Evolutionary conservation across 2,888 invertebrate genomes (phyloP), one percentile per base, ranked within the genome.

Genomic region (Strigamia transsilvanica): DNA sequence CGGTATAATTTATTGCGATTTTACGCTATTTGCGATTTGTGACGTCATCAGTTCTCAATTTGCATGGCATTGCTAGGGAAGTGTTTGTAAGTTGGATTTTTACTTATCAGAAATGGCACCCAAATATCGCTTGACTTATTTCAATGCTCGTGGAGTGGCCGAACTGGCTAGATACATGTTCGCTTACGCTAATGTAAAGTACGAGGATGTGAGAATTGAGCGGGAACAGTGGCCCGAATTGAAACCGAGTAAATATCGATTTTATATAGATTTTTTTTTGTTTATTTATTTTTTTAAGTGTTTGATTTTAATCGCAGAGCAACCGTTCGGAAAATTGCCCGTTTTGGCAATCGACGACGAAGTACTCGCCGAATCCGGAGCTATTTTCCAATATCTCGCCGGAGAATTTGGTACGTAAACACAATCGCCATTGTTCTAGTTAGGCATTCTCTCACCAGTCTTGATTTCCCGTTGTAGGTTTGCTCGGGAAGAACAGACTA

Each of bases 281-380:
- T 56, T 56, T n/a, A 15, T 82, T 18, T 21, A 21, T 82, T 80
- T 42, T 42, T 13, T 13, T 42, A 42, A 42, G 1, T 42, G 10
- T 42, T 42, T 10, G 5, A 42, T 61, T 21, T 66, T 23, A 21
- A 23, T 66, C 9, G 5, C 86, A 91, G 91, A 87, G 81, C 90
- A 89, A 87, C 91, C 91, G 12, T 91, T 90, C 84, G 91, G 91
- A 80, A 90, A 90, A 88, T 87, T 91, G 77, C 91, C 91, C 1
- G 90, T 91, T 32, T 86, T 91, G 85, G 91, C 91, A 86, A 89
- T 91, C 82, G 90, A 91, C 85, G 91, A 91, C n/a, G 89, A 89
- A 84, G 88, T 90, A 56, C 78, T 86, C 38, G 89, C 90, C 46
- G 91, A 91, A 85, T 90, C 90, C 84, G 90, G 90, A 84, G 91